Evolutionary conservation across 1,140 invertebrate species (phyloP).

Genomic region (Drosophila jambulina): DNA sequence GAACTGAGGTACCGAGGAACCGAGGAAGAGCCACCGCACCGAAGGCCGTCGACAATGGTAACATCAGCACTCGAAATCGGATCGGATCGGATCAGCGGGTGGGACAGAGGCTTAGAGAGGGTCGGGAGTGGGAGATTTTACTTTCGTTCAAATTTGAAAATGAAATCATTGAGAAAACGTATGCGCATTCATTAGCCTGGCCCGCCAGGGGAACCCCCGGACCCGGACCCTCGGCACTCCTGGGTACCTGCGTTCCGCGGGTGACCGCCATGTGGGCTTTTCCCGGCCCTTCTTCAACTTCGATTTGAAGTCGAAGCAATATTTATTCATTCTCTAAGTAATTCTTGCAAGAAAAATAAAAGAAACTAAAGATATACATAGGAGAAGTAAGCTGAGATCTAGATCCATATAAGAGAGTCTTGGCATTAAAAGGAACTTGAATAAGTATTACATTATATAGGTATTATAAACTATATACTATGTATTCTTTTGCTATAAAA

Average conservation of each 20-base stretch:
- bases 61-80: constrained; percentile 10
- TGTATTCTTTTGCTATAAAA: not conserved
- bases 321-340: not conserved
- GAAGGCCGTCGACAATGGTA: constrained; percentile 12
- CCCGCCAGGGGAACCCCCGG: not conserved
- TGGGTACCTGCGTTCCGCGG: not conserved
- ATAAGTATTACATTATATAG: not conserved
- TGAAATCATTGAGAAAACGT: constrained; percentile 7
- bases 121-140: not conserved
- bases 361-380: not conserved
- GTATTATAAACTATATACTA: not conserved
- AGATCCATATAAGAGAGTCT: too few species aligned
- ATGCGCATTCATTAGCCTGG: constrained; percentile 9
- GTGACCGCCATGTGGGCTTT: not conserved
- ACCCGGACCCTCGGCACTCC: not conserved
- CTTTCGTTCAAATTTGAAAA: constrained; percentile 18
- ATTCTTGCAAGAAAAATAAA: not conserved
- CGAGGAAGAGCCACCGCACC: constrained; percentile 4
- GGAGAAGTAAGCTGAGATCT: not conserved
- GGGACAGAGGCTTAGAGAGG: not conserved
- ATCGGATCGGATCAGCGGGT: constrained; percentile 6
- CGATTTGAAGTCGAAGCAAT: not conserved
- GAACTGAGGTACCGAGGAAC: not conserved
- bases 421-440: too few species aligned
- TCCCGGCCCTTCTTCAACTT: not conserved